phyloP scores from a whole-genome alignment of 1,140 invertebrate species.

The Bombus balteatus region DNA sequence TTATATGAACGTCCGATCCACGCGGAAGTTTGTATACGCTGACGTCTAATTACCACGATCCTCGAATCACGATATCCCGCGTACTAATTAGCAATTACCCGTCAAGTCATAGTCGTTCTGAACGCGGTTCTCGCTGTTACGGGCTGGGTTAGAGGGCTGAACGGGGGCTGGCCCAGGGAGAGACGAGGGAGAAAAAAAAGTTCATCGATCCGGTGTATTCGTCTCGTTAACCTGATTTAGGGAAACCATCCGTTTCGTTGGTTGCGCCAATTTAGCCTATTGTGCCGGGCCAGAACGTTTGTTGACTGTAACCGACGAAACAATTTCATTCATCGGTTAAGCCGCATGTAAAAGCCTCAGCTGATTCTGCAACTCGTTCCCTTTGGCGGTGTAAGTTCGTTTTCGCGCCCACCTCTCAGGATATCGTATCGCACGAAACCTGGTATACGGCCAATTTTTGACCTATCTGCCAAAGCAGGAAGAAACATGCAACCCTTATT shows the following conservation, averaged over 20 bases:
- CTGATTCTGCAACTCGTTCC: slow-evolving; percentile 29
- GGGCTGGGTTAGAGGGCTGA: neutral
- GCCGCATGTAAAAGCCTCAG: slow-evolving; percentile 49
- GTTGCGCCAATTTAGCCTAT: slow-evolving; percentile 42
- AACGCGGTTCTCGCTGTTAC: slow-evolving; percentile 13
- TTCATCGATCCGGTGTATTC: slow-evolving; percentile 58
- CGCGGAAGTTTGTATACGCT: slow-evolving; percentile 33
- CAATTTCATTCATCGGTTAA: slow-evolving; percentile 62
- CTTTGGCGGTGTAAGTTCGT: slow-evolving; percentile 20
- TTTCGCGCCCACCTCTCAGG: neutral
- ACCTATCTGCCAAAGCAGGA: neutral
- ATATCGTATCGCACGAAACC: neutral
- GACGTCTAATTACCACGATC: slow-evolving; percentile 63
- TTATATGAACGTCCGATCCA: slow-evolving; percentile 26
- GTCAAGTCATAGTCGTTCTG: slow-evolving; percentile 55
- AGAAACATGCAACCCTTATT: neutral
- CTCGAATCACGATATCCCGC: slow-evolving; percentile 46
- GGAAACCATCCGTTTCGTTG: slow-evolving; percentile 55
- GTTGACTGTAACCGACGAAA: slow-evolving; percentile 57
- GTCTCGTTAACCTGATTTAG: slow-evolving; percentile 69
- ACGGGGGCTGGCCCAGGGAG: too few relatives aligned
- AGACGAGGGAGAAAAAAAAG: slow-evolving; percentile 13
- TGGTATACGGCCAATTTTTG: neutral
- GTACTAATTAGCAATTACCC: slow-evolving; percentile 69
- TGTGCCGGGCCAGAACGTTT: slow-evolving; percentile 47